Percentiles rank a stretch among this genome's conserved stretches.
Evolutionary conservation across 2,797 vertebrate species (phyloP).

Genomic region (Sphaeramia orbicularis): DNA sequence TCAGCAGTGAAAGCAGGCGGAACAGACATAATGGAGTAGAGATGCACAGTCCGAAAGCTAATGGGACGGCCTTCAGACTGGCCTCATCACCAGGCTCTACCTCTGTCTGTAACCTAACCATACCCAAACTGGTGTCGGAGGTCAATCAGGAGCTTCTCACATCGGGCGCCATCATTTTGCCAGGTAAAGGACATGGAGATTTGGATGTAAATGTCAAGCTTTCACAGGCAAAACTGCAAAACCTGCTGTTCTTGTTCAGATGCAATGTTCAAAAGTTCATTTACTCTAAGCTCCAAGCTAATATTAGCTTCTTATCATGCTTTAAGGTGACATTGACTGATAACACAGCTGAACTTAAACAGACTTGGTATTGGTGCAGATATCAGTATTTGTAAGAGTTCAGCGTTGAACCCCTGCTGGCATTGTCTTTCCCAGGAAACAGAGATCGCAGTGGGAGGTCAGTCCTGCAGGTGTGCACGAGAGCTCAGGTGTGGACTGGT

Average conservation of each 20-base stretch:
- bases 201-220: background rate
- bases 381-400: background rate
- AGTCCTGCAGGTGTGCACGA: slow-evolving; percentile 86
- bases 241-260: background rate
- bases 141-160: slow-evolving; percentile 85
- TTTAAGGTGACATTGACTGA: background rate
- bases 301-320: background rate
- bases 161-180: slow-evolving; percentile 83
- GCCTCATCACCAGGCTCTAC: slow-evolving; percentile 31
- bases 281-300: background rate
- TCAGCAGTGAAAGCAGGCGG: slow-evolving; percentile 56
- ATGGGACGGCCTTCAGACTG: slow-evolving; percentile 41
- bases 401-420: slow-evolving; percentile 26
- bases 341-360: slow-evolving; percentile 2
- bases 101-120: slow-evolving; percentile 34
- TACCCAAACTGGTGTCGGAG: slow-evolving; percentile 78
- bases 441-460: slow-evolving; percentile 86
- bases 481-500: slow-evolving; percentile 82
- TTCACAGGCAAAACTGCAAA: background rate
- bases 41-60: slow-evolving; percentile 58
- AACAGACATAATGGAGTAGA: slow-evolving; percentile 68
- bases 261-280: background rate
- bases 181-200: slow-evolving; percentile 76
- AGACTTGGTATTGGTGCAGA: slow-evolving; percentile 4
- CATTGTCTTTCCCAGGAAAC: slow-evolving; percentile 81